Evolutionary conservation across 2,113 vertebrate genomes (phyloP).

Genomic region (Macaca nemestrina): DNA sequence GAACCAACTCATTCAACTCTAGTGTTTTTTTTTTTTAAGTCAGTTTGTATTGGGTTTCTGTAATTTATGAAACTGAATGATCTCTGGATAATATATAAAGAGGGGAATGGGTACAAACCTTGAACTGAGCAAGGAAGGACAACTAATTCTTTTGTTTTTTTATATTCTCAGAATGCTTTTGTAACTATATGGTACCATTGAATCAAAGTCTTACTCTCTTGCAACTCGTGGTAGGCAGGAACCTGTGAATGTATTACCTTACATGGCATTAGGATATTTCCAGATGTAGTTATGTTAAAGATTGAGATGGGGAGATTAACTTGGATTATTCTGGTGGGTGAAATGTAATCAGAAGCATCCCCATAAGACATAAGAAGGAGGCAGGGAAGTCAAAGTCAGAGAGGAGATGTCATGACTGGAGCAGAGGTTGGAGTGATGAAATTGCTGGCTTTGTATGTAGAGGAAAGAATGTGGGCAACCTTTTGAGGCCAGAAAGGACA

Average conservation of each 20-base stretch:
- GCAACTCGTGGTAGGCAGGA: neutral
- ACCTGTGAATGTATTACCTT: neutral
- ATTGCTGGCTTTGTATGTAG: neutral
- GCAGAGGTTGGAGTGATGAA: neutral
- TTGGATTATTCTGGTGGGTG: neutral
- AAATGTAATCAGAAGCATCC: neutral
- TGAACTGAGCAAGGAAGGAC: neutral
- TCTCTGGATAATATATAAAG: neutral
- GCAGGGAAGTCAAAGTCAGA: neutral
- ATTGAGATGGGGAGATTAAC: neutral
- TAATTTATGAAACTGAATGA: neutral
- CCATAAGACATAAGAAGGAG: neutral
- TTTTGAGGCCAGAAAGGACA: neutral
- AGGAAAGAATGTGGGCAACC: neutral
- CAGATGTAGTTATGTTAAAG: neutral
- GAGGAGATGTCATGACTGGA: neutral
- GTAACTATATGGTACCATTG: neutral
- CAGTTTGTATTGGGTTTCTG: neutral
- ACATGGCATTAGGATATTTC: neutral
- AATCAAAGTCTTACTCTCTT: neutral
- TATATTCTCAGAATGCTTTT: neutral
- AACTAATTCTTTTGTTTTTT: neutral
- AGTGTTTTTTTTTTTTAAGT: neutral
- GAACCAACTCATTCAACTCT: neutral
- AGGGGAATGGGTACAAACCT: neutral